Base-by-base conservation (phyloP, 2,797 vertebrate genomes). In the Microctenopoma lineatum region DNA sequence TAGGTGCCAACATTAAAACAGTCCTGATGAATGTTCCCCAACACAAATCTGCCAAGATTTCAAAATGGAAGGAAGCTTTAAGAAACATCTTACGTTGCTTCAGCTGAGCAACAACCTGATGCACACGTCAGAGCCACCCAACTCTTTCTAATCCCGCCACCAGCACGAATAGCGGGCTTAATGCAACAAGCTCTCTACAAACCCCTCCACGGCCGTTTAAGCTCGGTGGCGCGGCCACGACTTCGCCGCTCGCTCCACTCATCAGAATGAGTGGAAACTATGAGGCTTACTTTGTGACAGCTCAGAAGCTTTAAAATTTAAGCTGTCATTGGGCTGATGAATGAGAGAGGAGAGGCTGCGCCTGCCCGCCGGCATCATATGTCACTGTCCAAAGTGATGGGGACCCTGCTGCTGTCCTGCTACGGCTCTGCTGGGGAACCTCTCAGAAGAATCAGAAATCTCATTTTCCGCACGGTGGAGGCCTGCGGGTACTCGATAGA, bases 321-420 rank as follows among this genome's bases (percentile, higher is more conserved):
- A 84, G 85, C 90, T 89, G 91, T 89, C 92, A 91, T 87, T 83
- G 80, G 72, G 69, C 83, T 94, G 93, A 94, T 92, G 87, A 92
- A 94, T 92, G 75, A 66, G 73, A 77, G 85, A 80, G 85, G 65
- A 69, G 85, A 84, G 86, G 67, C 86, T 85, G 77, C 70, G 83
- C 77, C 79, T 73, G 83, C 81, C 81, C 56, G 52, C 83, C 74
- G 81, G 86, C 66, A 36, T 84, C 83, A 82, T 93, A 92, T 87
- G 91, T 94, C 92, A 93, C 83, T 88, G 91, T 93, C 90, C 77
- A 44, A 68, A 85, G 79, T 86, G 89, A 93, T 92, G 90, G 89
- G 59, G 77, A 71, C 78, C 75, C 70, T 75, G 90, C 76, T 46
- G 70, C 63, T 4, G 41, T 55, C 53, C 50, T 41, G 70, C 42